Evolutionary conservation across 92 coral and sea anemone species (phyloP).

Genomic region (Phymanthus crucifer): DNA sequence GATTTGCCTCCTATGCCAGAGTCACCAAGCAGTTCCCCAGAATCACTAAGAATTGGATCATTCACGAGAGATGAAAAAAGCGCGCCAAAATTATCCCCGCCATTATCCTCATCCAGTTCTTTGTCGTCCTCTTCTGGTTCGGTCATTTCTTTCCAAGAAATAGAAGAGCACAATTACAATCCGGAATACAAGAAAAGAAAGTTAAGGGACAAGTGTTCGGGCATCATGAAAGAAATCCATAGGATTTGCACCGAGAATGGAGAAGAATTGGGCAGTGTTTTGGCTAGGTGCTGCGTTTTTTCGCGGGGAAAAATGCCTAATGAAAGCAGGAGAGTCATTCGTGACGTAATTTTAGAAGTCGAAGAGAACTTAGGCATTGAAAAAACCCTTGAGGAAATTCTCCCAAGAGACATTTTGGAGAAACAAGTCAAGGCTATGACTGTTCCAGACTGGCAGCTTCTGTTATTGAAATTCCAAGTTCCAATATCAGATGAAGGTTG

Average conservation of each 20-base stretch:
- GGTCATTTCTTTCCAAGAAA: not conserved
- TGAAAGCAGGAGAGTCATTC: not conserved
- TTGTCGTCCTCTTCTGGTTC: not conserved
- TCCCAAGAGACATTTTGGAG: not conserved
- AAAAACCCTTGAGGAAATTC: not conserved
- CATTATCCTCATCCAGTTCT: not conserved
- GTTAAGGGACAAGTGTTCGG: conserved; percentile 1
- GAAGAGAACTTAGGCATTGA: not conserved
- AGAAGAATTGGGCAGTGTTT: conserved; percentile 12
- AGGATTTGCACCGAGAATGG: not conserved
- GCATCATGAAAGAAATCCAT: not conserved
- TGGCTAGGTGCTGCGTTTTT: conserved; percentile 22
- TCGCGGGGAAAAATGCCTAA: not conserved
- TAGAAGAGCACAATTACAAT: not conserved
- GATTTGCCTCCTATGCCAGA: not conserved
- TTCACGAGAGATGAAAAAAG: not conserved
- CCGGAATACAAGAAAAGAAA: conserved; percentile 2
- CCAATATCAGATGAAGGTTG: conserved; percentile 14
- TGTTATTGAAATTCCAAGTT: not conserved
- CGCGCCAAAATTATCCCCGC: conserved; percentile 1
- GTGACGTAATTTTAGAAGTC: not conserved
- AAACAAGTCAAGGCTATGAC: not conserved
- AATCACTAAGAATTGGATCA: not conserved
- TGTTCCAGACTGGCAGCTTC: conserved; percentile 13
- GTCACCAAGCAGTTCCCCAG: not conserved